Percentiles rank a stretch among this genome's conserved stretches.
These are phyloP conservation scores for Dicrostonyx torquatus DNA, from an alignment of 2,797 vertebrate genomes.

Conservation along the genomic window DNA sequence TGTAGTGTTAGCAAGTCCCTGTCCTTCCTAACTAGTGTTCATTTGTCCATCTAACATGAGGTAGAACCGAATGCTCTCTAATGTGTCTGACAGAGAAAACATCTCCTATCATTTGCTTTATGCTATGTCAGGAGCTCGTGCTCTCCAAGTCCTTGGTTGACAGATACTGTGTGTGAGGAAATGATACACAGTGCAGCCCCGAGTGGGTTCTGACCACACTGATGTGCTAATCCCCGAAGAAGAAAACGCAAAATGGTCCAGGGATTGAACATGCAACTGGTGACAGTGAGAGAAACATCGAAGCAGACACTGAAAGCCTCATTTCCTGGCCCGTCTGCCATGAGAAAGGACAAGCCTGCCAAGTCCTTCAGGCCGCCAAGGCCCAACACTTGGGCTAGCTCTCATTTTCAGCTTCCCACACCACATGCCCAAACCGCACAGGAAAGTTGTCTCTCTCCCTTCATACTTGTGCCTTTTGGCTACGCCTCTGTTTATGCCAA, in stretches of 20 bases:
- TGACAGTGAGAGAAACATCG: conserved; percentile 66
- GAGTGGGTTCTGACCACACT: conserved; percentile 51
- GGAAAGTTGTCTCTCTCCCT: conserved; percentile 58
- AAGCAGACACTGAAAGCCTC: conserved; percentile 68
- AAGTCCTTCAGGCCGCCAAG: conserved; percentile 64
- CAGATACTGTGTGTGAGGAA: conserved; percentile 27
- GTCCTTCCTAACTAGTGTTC: background rate
- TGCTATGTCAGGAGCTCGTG: background rate
- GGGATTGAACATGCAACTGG: conserved; percentile 31
- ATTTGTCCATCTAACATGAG: conserved; percentile 3
- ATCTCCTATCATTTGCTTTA: conserved; percentile 20
- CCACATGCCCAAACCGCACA: conserved; percentile 66
- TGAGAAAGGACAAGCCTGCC: conserved; percentile 69
- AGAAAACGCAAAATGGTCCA: conserved; percentile 53
- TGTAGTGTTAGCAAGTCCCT: background rate
- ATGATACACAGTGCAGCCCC: conserved; percentile 1
- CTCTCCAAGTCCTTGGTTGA: conserved; percentile 43
- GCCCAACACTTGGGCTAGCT: conserved; percentile 58
- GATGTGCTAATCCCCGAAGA: conserved; percentile 64
- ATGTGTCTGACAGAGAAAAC: background rate
- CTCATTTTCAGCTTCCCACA: conserved; percentile 39
- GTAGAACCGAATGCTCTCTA: background rate
- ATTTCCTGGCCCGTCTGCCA: conserved; percentile 65
- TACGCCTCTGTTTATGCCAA: conserved; percentile 60
- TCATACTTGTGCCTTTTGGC: conserved; percentile 72